Evolutionary conservation across 2,113 vertebrate genomes (phyloP).

Genomic region (Aptenodytes forsteri): DNA sequence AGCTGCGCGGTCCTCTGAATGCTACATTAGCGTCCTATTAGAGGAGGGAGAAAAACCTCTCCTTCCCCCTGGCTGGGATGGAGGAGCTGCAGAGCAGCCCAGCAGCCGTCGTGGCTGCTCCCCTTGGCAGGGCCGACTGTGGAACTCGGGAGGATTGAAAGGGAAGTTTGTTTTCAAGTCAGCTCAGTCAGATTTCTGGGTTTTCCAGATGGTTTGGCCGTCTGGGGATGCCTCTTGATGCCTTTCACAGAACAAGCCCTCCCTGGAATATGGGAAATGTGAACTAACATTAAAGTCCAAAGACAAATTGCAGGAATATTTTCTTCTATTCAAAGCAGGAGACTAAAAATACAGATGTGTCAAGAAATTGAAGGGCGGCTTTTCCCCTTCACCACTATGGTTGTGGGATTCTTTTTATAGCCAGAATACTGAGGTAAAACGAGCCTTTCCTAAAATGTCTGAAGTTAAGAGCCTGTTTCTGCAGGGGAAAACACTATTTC

Average conservation of each 20-base stretch:
- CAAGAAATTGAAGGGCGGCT: not conserved
- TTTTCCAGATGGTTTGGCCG: conserved; percentile 45
- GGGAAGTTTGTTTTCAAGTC: not conserved
- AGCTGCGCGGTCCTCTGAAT: rapidly evolving
- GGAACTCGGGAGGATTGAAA: not conserved
- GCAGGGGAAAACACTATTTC: not conserved
- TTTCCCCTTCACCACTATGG: not conserved
- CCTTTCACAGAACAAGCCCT: not conserved
- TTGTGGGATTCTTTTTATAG: not conserved
- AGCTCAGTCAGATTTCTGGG: not conserved
- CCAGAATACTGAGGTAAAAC: not conserved
- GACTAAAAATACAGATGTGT: conserved; percentile 21
- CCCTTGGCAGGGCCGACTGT: not conserved
- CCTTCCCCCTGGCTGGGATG: rapidly evolving
- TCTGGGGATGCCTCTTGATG: conserved; percentile 28
- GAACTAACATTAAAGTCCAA: not conserved
- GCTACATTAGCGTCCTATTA: rapidly evolving
- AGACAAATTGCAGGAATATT: not conserved
- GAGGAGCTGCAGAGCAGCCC: not conserved
- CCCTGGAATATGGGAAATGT: not conserved
- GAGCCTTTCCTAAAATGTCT: not conserved
- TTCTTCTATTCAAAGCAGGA: not conserved
- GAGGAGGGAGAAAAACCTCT: not conserved
- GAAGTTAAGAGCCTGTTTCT: not conserved
- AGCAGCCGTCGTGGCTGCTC: not conserved